These are phyloP conservation scores for Cricetomys ansorgei DNA, from an alignment of 2,113 vertebrate species.

Conservation along the genomic window DNA sequence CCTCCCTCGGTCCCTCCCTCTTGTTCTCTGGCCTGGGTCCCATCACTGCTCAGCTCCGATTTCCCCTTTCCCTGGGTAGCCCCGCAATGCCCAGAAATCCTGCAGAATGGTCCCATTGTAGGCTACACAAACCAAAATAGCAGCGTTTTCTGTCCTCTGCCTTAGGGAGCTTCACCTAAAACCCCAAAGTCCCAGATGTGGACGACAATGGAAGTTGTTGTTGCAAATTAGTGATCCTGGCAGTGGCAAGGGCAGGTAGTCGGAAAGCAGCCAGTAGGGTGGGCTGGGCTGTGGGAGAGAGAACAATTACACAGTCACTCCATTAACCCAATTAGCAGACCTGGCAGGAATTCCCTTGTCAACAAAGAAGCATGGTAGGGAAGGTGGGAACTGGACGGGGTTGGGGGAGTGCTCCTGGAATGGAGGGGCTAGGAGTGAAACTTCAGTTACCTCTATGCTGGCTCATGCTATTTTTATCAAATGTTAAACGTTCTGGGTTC, in stretches of 20 bases:
- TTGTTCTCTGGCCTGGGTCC: conserved; percentile 28
- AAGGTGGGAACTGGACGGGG: conserved; percentile 44
- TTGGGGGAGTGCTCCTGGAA: neutral
- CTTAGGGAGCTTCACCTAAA: conserved; percentile 72
- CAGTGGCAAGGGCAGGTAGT: conserved; percentile 74
- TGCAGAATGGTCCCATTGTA: conserved; percentile 70
- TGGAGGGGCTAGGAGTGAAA: conserved; percentile 57
- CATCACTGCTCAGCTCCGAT: neutral
- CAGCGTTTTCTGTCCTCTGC: conserved; percentile 57
- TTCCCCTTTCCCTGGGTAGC: conserved; percentile 31
- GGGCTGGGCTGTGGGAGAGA: conserved; percentile 52
- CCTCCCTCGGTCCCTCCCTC: neutral
- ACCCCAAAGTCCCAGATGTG: conserved; percentile 73
- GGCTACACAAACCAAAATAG: conserved; percentile 66
- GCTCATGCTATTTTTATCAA: conserved; percentile 54
- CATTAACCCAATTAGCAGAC: conserved; percentile 75
- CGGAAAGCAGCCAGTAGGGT: conserved; percentile 52
- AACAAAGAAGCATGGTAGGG: neutral
- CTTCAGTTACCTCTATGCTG: neutral
- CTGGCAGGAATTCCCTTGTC: conserved; percentile 30
- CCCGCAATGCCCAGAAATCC: fast-evolving
- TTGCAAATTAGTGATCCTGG: conserved; percentile 68
- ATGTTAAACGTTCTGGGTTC: conserved; percentile 41
- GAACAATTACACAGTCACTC: conserved; percentile 75
- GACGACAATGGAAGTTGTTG: conserved; percentile 77